Evolutionary conservation across 2,888 invertebrate genomes (phyloP), one percentile per base, ranked within the genome.

Genomic region (Drosophila pseudotalamancana): DNA sequence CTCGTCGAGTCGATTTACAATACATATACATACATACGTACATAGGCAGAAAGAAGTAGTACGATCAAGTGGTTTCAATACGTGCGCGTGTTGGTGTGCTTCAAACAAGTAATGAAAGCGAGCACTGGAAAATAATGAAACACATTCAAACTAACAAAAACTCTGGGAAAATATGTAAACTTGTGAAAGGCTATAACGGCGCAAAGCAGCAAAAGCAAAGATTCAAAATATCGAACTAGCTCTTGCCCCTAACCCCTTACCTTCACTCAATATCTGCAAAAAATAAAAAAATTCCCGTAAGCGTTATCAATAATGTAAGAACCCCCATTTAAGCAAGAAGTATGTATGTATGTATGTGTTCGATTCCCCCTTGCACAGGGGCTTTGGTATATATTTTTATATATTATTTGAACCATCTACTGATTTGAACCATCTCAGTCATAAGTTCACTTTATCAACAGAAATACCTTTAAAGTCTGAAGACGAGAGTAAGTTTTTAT

Each of bases 41-140:
- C 23, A 21, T 14, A 35, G 40, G 37, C 11, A 57, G 18, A 49
- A 8, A 54, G 54, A 50, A 51, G 39, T 56, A 55, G 39, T 56
- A 42, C 37, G 35, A 49, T 68, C 59, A 45, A 59, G 59, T 59
- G 59, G 45, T 25, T 60, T 32, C 66, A 61, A 51, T 40, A n/a
- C 45, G 42, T 16, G 25, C 23, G n/a, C 16, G 34, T 62, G 25
- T 60, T 46, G 46, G 62, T 56, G 43, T 11, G 61, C 50, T 48
- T 35, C 42, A 75, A 75, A 68, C 78, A 65, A 72, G 85, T 82
- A 81, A 85, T 72, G 77, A 84, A 88, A 85, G 88, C 85, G 72
- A 77, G 69, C 65, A 71, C 72, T 85, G 79, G 72, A 87, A 81
- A 79, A 68, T 72, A 87, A 84, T 87, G 82, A 76, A 64, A 40